Percentiles rank a stretch among this genome's conserved stretches.
These are phyloP conservation scores for Oncorhynchus masou DNA, from an alignment of 2,113 vertebrate genomes.

Conservation along the genomic window DNA sequence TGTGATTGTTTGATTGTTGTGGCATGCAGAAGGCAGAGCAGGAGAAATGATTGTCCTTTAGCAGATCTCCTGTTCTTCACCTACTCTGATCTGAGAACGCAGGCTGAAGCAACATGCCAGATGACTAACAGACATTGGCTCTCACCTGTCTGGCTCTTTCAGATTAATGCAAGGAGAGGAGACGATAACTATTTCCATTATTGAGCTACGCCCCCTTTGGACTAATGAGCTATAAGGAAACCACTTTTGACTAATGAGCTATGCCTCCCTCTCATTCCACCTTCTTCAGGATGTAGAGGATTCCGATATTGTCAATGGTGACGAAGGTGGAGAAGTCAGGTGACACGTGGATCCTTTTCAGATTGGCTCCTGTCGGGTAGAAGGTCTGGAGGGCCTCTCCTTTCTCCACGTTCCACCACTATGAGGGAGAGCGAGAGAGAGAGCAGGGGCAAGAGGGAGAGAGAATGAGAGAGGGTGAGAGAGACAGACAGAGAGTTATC, in stretches of 20 bases:
- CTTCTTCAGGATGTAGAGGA: constrained; percentile 88
- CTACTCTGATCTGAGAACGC: too few relatives aligned
- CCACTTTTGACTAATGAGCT: background rate
- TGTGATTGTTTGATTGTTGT: too few relatives aligned
- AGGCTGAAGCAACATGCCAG: too few relatives aligned
- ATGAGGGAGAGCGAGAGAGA: constrained; percentile 32
- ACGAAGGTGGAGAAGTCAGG: constrained; percentile 86
- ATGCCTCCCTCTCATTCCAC: constrained; percentile 36
- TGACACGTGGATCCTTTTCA: constrained; percentile 88
- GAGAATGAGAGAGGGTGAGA: background rate
- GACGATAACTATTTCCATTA: background rate
- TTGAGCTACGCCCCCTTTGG: background rate
- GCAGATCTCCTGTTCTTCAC: background rate
- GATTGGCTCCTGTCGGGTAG: constrained; percentile 85
- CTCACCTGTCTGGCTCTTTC: background rate
- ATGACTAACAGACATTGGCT: background rate
- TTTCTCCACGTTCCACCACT: constrained; percentile 94
- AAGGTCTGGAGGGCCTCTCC: constrained; percentile 90
- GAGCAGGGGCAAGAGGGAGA: background rate
- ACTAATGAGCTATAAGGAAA: background rate
- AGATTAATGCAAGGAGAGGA: background rate
- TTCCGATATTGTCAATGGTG: constrained; percentile 93
- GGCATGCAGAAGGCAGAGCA: background rate
- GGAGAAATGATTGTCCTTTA: background rate
- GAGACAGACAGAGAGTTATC: background rate